Percentiles rank a stretch among this genome's conserved stretches.
Conservation (phyloP, 2,797 vertebrate genomes). For the Peromyscus nudipes region DNA sequence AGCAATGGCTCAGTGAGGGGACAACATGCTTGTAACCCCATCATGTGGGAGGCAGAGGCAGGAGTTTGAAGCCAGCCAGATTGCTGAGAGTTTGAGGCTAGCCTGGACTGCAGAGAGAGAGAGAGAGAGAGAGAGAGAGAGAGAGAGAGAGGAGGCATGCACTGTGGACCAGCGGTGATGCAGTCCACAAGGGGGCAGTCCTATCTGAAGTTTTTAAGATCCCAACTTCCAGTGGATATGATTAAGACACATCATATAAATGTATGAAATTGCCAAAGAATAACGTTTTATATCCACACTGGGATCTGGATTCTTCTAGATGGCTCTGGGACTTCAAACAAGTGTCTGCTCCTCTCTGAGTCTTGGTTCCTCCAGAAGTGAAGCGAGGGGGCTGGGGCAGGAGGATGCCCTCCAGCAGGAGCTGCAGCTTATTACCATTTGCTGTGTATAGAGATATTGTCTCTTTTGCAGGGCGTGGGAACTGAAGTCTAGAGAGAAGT, state of each 20-base stretch:
- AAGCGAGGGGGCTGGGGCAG: not conserved
- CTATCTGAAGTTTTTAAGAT: not conserved
- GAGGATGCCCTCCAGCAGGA: not conserved
- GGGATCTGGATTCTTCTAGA: not conserved
- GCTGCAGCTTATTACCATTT: not conserved
- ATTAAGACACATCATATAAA: not conserved
- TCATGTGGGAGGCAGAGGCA: not conserved
- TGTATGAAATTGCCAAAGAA: not conserved
- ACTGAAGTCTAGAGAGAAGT: not conserved
- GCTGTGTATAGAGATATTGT: not conserved
- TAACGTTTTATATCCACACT: not conserved
- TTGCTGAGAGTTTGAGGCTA: not conserved
- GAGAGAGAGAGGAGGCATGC: no score
- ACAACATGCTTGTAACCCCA: not conserved
- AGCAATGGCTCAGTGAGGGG: not conserved
- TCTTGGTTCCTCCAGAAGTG: not conserved
- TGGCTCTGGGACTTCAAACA: not conserved
- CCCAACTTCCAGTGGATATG: not conserved
- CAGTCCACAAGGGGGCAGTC: not conserved
- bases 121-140: no score
- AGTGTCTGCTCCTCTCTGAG: not conserved
- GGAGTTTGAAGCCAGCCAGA: not conserved
- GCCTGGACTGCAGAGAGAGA: not conserved
- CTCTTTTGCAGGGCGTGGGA: not conserved
- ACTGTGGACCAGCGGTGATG: rapidly evolving